Evolutionary conservation across 2,113 vertebrate species (phyloP).

Genomic region (Corythoichthys haematopterus): DNA sequence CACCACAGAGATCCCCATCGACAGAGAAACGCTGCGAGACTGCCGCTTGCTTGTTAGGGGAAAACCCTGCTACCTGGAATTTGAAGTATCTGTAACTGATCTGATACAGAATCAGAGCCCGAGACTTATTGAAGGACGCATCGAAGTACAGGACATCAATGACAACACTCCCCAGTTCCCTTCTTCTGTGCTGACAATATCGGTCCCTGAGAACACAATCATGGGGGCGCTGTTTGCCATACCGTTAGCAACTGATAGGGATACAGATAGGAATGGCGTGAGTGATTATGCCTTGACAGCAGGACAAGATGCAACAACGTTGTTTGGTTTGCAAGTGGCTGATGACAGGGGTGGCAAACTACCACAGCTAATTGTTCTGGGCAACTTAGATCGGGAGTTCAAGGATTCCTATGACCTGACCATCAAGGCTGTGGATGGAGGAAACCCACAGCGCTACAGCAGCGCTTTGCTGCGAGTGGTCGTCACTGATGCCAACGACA

Average conservation of each 20-base stretch:
- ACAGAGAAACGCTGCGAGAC: constrained; percentile 87
- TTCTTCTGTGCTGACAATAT: constrained; percentile 87
- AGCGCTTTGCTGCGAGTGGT: constrained; percentile 91
- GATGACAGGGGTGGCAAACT: constrained; percentile 94
- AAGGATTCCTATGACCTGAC: constrained; percentile 96
- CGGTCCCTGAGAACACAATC: constrained; percentile 93
- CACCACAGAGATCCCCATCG: constrained; percentile 93
- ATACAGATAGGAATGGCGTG: constrained; percentile 86
- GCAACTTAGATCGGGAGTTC: constrained; percentile 89
- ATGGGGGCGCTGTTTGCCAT: constrained; percentile 88
- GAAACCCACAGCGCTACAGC: constrained; percentile 87
- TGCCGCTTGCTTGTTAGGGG: constrained; percentile 81
- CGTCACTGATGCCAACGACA: constrained; percentile 93
- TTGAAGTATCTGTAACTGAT: constrained; percentile 95
- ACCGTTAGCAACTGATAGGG: constrained; percentile 87
- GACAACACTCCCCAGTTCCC: constrained; percentile 98
- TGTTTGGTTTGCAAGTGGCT: constrained; percentile 92
- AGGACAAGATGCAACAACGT: constrained; percentile 83
- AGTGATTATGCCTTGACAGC: constrained; percentile 88
- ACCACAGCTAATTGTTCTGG: constrained; percentile 94
- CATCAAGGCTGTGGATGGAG: constrained; percentile 95
- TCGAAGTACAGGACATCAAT: constrained; percentile 95
- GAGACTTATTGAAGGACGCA: constrained; percentile 89
- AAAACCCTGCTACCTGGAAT: constrained; percentile 90
- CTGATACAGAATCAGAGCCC: constrained; percentile 84